Conservation (phyloP, 2,888 invertebrate species). For the Drosophila phalerata region DNA sequence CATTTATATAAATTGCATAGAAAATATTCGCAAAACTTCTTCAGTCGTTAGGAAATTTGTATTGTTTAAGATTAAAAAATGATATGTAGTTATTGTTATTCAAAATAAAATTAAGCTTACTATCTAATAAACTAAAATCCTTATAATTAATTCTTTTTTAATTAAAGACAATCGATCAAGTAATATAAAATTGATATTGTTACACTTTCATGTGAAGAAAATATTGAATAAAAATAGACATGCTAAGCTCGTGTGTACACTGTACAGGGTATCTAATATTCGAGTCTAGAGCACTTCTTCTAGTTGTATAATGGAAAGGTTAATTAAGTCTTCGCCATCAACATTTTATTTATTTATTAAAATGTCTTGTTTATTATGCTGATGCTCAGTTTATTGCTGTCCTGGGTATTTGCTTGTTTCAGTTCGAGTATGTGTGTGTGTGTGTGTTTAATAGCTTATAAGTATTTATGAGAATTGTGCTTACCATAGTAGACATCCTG, state of each 20-base stretch:
- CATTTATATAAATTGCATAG: not conserved
- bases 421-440: slow-evolving; percentile 3
- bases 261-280: not conserved
- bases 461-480: slow-evolving; percentile 61
- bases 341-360: slow-evolving; percentile 62
- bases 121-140: too few relatives aligned
- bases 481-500: slow-evolving; percentile 93
- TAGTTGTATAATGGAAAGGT: slow-evolving; percentile 5
- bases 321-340: slow-evolving; percentile 30
- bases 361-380: slow-evolving; percentile 51
- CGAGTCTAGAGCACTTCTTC: not conserved
- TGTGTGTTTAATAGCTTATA: slow-evolving; percentile 49
- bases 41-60: not conserved
- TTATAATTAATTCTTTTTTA: too few relatives aligned
- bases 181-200: too few relatives aligned
- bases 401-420: slow-evolving; percentile 23
- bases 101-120: too few relatives aligned
- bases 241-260: not conserved
- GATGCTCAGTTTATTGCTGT: slow-evolving; percentile 33
- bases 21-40: not conserved
- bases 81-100: not conserved
- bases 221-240: too few relatives aligned
- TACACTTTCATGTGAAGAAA: too few relatives aligned
- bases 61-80: not conserved
- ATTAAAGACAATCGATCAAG: too few relatives aligned